Base-by-base conservation (phyloP, 1,140 invertebrate genomes). In the Centruroides sculpturatus region DNA sequence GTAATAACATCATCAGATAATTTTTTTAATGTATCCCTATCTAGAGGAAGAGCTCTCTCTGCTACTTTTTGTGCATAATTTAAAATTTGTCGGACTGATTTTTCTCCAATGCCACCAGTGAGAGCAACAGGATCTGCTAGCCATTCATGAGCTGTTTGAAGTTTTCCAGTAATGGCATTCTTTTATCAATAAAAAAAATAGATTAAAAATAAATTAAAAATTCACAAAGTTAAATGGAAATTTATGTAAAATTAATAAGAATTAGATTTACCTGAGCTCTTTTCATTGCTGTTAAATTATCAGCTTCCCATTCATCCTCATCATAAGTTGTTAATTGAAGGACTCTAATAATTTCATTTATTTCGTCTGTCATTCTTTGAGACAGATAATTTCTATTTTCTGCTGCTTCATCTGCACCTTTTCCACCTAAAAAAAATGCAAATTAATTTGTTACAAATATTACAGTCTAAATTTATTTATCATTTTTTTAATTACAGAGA, bases 261-360 rank as follows among this genome's bases (percentile, higher is more conserved):
- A 41, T 6, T 41, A 41, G 5, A 41, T 6, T 48, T 57, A 72
- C 70, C 53, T 70, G 68, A 6, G 91, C 82, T 68, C 92, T 92
- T 67, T 92, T 92, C 76, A 97, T 80, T 8, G 84, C 89, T 4
- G 92, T 93, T 34, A 96, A 78, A 72, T 95, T 92, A 75, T 97
- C 93, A 61, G 90, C 83, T 69, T 96, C 91, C 75, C 91, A 97
- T 73, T 97, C 92, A 69, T 98, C 95, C 73, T 98, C 96, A 71
- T 98, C 94, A 71, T 98, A 98, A 11, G 94, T 98, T 1, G 94
- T 99, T 68, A 99, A 73, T 75, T 98, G 95, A 4, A 99, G 80
- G 9, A 99, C 94, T 55, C 93, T 82, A 66, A 99, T 98, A 61
- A 99, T 98, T 78, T 99, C 95, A 72, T 97, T 93, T 63, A 99